These are phyloP conservation scores for Tupaia chinensis DNA, from an alignment of 2,113 vertebrate species.

Conservation along the genomic window DNA sequence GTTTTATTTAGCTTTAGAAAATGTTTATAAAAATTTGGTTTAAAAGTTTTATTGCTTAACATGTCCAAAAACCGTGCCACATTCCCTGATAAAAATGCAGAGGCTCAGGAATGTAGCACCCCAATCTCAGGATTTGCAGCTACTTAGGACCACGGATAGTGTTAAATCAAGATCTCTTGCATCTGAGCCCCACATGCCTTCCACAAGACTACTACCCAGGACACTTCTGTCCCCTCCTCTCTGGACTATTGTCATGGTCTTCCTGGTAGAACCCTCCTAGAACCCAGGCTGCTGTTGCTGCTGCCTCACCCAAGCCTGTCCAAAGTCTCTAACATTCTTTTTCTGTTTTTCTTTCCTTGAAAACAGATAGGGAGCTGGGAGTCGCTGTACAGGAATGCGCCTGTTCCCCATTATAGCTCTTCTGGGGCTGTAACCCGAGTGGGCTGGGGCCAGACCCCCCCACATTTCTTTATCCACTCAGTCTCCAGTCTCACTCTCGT, in stretches of 20 bases:
- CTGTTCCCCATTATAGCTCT: conserved; percentile 90
- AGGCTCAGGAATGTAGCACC: not conserved
- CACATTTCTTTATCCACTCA: conserved; percentile 86
- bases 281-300: conserved; percentile 76
- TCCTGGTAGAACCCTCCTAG: not conserved
- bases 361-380: conserved; percentile 88
- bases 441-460: conserved; percentile 85
- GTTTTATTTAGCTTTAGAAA: conserved; percentile 28
- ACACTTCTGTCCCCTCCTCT: not conserved
- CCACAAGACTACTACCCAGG: not conserved
- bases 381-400: conserved; percentile 85
- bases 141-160: not conserved
- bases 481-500: conserved; percentile 85
- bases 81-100: not conserved
- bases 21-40: not conserved
- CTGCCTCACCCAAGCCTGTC: conserved; percentile 76
- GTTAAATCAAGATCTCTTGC: not conserved
- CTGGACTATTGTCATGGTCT: fast-evolving
- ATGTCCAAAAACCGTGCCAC: not conserved
- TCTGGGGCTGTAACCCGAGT: conserved; percentile 89
- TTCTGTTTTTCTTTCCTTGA: conserved; percentile 88
- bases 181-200: fast-evolving
- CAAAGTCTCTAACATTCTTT: conserved; percentile 85
- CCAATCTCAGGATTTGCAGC: not conserved
- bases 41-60: conserved; percentile 32